phyloP scores from a whole-genome alignment of 2,113 vertebrate genomes.

The Neodon shergylaensis region DNA sequence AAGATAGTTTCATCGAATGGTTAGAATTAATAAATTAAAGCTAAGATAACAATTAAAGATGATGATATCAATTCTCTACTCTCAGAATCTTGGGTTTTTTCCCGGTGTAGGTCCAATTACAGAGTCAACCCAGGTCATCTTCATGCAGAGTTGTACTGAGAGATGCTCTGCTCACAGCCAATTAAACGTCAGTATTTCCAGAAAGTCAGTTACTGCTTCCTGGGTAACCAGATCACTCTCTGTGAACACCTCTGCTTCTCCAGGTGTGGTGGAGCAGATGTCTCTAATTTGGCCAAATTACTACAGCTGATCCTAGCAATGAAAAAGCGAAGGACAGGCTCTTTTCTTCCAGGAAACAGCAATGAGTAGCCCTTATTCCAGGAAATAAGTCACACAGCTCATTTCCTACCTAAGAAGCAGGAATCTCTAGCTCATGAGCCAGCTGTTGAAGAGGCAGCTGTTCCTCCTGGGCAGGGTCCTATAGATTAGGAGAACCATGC shows the following conservation, averaged over 20 bases:
- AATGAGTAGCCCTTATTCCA: background rate
- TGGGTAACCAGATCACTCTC: background rate
- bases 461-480: background rate
- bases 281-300: background rate
- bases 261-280: background rate
- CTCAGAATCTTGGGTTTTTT: background rate
- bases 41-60: background rate
- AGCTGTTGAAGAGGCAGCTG: background rate
- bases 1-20: background rate
- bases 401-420: background rate
- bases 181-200: background rate
- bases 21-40: background rate
- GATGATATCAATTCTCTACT: background rate
- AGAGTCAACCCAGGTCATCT: background rate
- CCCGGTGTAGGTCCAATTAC: background rate
- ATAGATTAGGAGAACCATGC: rapidly evolving
- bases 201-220: background rate
- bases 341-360: background rate
- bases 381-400: background rate
- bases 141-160: rapidly evolving
- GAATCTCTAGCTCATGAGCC: background rate
- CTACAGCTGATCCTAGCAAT: background rate
- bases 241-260: background rate
- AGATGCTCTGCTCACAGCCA: background rate
- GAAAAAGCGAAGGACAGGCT: background rate